These are phyloP conservation scores for Lepidothrix coronata DNA, from an alignment of 2,113 vertebrate species.

Conservation along the genomic window DNA sequence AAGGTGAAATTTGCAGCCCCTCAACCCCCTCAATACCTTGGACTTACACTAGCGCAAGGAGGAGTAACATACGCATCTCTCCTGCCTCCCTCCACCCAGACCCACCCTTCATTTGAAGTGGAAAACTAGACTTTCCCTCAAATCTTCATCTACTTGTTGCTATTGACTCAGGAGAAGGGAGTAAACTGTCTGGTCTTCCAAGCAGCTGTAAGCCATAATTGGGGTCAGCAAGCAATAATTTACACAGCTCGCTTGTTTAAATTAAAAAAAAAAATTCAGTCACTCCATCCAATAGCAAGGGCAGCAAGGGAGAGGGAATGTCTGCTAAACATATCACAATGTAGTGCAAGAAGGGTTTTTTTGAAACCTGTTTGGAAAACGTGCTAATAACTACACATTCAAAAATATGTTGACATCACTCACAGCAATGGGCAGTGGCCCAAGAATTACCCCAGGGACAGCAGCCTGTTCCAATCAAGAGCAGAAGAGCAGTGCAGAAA, in stretches of 20 bases:
- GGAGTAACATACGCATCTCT: not conserved
- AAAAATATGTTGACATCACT: conserved; percentile 70
- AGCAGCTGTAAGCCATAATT: conserved; percentile 35
- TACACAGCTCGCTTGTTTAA: conserved; percentile 40
- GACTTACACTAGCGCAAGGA: not conserved
- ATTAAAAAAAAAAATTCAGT: conserved; percentile 8
- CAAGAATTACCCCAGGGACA: conserved; percentile 31
- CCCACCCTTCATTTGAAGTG: not conserved
- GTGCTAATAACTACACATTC: conserved; percentile 34
- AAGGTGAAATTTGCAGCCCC: not conserved
- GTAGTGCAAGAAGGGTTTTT: conserved; percentile 19
- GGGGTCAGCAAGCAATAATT: conserved; percentile 27
- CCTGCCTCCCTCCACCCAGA: not conserved
- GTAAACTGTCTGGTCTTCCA: not conserved
- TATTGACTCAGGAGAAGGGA: not conserved
- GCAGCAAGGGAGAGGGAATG: not conserved
- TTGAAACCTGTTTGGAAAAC: conserved; percentile 60
- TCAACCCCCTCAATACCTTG: not conserved
- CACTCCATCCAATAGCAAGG: not conserved
- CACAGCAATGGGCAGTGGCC: conserved; percentile 13
- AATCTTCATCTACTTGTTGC: not conserved
- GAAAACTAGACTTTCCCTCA: not conserved
- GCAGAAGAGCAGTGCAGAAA: conserved; percentile 19
- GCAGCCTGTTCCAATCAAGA: conserved; percentile 64
- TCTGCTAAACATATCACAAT: conserved; percentile 15